Base-by-base conservation (phyloP, 2,888 invertebrate genomes). In the Parnassius smintheus region DNA sequence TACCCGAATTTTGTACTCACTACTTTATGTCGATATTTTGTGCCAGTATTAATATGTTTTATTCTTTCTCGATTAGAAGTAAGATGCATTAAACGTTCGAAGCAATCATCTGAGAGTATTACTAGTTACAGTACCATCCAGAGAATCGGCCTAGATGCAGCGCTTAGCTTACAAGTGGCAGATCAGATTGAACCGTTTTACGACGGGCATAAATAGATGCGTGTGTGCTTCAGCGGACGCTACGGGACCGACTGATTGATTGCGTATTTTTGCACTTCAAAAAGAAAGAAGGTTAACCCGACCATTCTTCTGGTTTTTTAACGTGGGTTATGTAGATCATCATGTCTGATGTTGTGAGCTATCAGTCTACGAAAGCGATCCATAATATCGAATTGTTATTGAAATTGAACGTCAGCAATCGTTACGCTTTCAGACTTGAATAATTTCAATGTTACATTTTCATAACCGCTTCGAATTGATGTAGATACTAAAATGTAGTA, bases 201-300 rank as follows among this genome's bases (percentile, higher is more conserved):
- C 74, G 78, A 77, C 57, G 67, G 67, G 70, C 75, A 68, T 68
- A 78, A 77, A 78, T 78, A 78, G 78, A 73, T 68, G 71, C 76
- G 71, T 65, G 71, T 66, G 70, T 72, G 72, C 65, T 61, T 71
- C 70, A 68, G 64, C 69, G 66, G 68, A 59, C 63, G 67, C 67
- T 56, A 49, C 64, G 55, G 45, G 48, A 11, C 25, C 46, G 56
- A 22, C 62, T 57, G 62, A 62, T 56, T 62, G 48, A 62, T 62
- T 48, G 57, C 62, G 51, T 18, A 48, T 48, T 49, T 49, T 46
- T 48, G 12, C 57, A 62, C 62, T 62, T 62, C 62, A 62, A 62
- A 62, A 62, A 53, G 57, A 52, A 53, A 48, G 53, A 57, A 59
- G 59, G 59, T 50, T 58, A 58, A 62, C 53, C 54, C n/a, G 22